Evolutionary conservation across 23 tunicate genomes (phyloP).

Genomic region (Styela plicata): DNA sequence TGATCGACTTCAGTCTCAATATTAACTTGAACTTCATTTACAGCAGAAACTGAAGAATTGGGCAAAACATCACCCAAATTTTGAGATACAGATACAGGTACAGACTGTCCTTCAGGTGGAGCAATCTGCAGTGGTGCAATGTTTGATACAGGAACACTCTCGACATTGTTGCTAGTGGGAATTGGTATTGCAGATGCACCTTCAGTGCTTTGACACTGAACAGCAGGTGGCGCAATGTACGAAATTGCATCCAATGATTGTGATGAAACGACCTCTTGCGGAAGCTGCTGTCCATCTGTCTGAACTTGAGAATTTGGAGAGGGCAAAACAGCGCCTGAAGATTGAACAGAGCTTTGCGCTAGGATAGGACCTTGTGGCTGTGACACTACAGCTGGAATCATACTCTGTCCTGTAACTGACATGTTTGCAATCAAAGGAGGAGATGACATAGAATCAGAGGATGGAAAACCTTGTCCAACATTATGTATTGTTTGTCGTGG

Average conservation of each 20-base stretch:
- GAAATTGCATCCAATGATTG: background rate
- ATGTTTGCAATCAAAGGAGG: background rate
- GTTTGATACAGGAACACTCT: background rate
- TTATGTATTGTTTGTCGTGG: background rate
- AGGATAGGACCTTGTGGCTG: background rate
- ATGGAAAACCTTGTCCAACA: background rate
- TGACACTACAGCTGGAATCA: background rate
- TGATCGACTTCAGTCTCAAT: too few species aligned
- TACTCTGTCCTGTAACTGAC: background rate
- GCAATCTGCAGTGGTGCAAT: background rate
- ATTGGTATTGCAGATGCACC: background rate
- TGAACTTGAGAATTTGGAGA: background rate
- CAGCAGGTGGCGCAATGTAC: background rate
- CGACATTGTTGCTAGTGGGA: background rate
- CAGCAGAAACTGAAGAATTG: too few species aligned
- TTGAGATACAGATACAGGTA: background rate
- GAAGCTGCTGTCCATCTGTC: too few species aligned
- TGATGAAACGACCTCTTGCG: background rate
- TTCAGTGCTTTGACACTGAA: background rate
- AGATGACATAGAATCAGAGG: background rate
- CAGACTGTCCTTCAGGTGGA: background rate
- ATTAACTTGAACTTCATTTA: too few species aligned
- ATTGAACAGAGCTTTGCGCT: background rate
- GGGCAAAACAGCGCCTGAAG: background rate
- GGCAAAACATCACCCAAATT: too few species aligned